phyloP scores from a whole-genome alignment of 2,888 invertebrate genomes.

The Sycophila texana region DNA sequence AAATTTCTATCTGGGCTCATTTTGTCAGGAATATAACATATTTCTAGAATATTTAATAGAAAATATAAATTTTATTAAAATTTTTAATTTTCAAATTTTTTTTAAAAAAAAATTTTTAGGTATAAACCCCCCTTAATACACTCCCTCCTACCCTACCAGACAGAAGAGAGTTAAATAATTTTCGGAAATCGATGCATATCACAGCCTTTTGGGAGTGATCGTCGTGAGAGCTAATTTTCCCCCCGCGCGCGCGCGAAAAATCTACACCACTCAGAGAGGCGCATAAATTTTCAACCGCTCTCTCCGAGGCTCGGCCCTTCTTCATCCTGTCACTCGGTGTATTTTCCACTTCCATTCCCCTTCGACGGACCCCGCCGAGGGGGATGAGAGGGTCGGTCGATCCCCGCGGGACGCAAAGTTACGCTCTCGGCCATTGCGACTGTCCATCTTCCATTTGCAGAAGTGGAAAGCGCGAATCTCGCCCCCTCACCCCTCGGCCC shows the following conservation, averaged over 20 bases:
- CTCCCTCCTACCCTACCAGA: no score
- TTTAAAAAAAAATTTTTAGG: no score
- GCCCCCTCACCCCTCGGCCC: neutral
- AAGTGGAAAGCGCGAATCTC: slow-evolving; percentile 54
- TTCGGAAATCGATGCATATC: no score
- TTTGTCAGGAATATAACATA: no score
- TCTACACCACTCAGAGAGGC: neutral
- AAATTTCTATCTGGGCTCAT: no score
- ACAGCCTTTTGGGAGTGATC: no score
- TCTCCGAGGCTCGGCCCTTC: neutral
- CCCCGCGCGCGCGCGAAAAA: neutral
- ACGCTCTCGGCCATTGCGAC: slow-evolving; percentile 63
- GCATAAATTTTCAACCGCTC: slow-evolving; percentile 18
- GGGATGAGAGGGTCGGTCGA: neutral
- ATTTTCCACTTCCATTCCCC: slow-evolving; percentile 18
- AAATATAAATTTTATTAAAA: no score
- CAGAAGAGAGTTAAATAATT: no score
- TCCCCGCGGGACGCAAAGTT: slow-evolving; percentile 66
- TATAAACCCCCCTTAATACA: no score
- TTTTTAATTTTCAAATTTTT: no score
- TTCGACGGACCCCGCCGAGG: neutral
- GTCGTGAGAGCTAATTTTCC: no score
- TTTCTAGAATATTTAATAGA: no score
- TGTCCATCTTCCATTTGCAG: slow-evolving; percentile 63
- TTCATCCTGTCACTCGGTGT: slow-evolving; percentile 29